Percentiles rank a stretch among this genome's conserved stretches.
Conservation (phyloP, 2,888 invertebrate genomes). For the Lobophora halterata region DNA sequence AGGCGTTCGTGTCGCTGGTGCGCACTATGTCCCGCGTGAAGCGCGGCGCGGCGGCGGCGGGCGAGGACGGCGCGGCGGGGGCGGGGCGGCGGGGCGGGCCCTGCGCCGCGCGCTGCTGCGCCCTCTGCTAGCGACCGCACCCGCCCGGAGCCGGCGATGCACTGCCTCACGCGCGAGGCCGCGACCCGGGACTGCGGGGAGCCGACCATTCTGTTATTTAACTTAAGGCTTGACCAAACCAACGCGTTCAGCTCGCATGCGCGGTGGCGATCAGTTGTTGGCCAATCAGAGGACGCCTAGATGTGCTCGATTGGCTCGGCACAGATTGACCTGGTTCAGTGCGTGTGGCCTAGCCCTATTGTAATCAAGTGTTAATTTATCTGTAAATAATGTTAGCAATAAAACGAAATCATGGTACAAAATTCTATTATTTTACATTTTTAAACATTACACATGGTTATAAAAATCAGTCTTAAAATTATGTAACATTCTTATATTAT, state of each 20-base stretch:
- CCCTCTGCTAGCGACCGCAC: conserved; percentile 45
- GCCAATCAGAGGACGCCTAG: too few relatives aligned
- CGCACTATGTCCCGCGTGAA: conserved; percentile 64
- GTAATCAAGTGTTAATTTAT: conserved; percentile 23
- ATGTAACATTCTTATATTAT: conserved; percentile 19
- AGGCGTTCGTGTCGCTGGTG: conserved; percentile 69
- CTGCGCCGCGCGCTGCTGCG: conserved; percentile 47
- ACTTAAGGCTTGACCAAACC: too few relatives aligned
- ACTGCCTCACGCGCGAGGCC: too few relatives aligned
- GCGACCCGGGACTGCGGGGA: too few relatives aligned
- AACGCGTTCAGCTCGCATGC: too few relatives aligned
- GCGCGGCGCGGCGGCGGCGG: conserved; percentile 43
- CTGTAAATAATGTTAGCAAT: conserved; percentile 25
- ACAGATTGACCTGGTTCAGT: too few relatives aligned
- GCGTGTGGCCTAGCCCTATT: too few relatives aligned
- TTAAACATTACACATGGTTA: conserved; percentile 15
- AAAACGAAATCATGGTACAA: conserved; percentile 15
- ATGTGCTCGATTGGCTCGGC: too few relatives aligned
- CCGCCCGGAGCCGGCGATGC: too few relatives aligned
- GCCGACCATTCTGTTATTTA: too few relatives aligned
- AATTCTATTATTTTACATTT: conserved; percentile 16
- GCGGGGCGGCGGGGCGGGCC: conserved; percentile 31
- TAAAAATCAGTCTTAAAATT: conserved; percentile 30
- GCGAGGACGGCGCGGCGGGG: conserved; percentile 31
- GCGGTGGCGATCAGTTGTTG: too few relatives aligned